phyloP scores from a whole-genome alignment of 2,113 vertebrate genomes.

The Emydocephalus ijimae region DNA sequence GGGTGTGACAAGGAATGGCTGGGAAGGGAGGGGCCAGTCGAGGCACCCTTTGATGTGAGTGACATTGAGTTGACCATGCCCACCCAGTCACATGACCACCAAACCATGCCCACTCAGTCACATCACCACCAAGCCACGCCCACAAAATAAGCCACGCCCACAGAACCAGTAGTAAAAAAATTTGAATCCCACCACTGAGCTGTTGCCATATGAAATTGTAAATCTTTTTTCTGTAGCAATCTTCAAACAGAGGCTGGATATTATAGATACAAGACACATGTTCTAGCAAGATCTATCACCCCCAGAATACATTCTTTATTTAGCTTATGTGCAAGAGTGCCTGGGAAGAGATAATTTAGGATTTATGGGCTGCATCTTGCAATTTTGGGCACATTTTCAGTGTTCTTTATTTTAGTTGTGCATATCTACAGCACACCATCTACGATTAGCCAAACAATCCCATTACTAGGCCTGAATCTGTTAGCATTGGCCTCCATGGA shows the following conservation, averaged over 20 bases:
- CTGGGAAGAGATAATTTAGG: neutral
- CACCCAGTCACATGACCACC: too few species aligned
- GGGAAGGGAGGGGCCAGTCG: too few species aligned
- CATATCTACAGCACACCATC: neutral
- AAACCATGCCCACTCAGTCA: too few species aligned
- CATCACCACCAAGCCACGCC: too few species aligned
- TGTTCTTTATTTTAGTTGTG: neutral
- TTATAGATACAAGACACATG: too few species aligned
- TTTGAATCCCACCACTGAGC: neutral
- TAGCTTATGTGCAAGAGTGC: too few species aligned
- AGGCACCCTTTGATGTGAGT: too few species aligned
- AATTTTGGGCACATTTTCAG: neutral
- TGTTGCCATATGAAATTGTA: neutral
- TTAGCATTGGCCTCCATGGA: neutral
- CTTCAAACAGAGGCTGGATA: neutral
- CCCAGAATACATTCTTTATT: too few species aligned
- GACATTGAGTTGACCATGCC: too few species aligned
- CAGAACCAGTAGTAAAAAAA: neutral
- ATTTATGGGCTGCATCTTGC: neutral
- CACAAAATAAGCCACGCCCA: too few species aligned
- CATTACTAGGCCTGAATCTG: neutral
- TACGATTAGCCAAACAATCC: neutral
- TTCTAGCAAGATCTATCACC: too few species aligned
- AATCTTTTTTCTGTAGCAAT: neutral
- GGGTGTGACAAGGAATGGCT: too few species aligned